Base-by-base conservation (phyloP, 2,888 invertebrate species). In the Meganola albula region DNA sequence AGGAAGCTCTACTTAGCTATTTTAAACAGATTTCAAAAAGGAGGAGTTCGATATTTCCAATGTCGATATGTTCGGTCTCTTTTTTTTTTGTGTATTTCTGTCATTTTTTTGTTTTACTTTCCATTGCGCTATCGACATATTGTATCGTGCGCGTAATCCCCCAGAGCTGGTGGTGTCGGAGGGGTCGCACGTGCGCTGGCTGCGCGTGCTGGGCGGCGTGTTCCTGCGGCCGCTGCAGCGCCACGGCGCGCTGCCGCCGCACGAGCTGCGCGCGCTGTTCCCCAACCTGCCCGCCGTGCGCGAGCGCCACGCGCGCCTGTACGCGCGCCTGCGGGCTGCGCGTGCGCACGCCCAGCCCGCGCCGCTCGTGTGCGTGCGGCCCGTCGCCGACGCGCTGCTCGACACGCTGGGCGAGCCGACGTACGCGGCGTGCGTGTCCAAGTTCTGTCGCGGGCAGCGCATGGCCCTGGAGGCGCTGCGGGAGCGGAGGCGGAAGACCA, bases 401-500 rank as follows among this genome's bases (percentile, higher is more conserved):
- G 67, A 60, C 20, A 75, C 78, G 53, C 80, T 90, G 29, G 96
- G 97, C 1, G 93, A 94, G 39, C 74, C 87, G 0, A 91, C 94
- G 49, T 92, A 93, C 72, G 87, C 90, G 35, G 89, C 92, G 0
- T 94, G 95, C 29, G 59, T 87, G 10, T 92, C 96, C 1, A 90
- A 87, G 10, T 98, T 96, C 78, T 97, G 97, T 69, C 91, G 94
- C 53, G 91, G 93, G 9, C 98, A 98, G 75, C 93, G 96, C 44
- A 89, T 93, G 58, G 96, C 95, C 1, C 80, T 97, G 31, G 96
- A 96, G 47, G 88, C 90, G 2, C 87, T 98, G 40, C 90, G 93
- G 42, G 92, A 92, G 62, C 82, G 91, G 4, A 87, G 94, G 24
- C 90, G 92, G 53, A 93, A 94, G 74, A 63, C 94, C 75, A 91